These are phyloP conservation scores for Tetramorium bicarinatum DNA, from an alignment of 2,888 invertebrate species.

Conservation along the genomic window DNA sequence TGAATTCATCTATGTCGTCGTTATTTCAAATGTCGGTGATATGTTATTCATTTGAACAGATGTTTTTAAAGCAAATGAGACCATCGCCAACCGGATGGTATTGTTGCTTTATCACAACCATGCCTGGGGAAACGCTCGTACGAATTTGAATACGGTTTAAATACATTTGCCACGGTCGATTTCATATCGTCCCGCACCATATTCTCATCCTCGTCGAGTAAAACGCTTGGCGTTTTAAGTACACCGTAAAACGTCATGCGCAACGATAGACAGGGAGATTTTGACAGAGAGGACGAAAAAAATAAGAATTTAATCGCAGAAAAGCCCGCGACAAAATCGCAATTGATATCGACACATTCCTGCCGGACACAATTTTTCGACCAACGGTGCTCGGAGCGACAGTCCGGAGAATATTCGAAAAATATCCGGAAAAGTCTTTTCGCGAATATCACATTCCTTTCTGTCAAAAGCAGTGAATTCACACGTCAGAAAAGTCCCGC, in stretches of 20 bases:
- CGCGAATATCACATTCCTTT: constrained; percentile 9
- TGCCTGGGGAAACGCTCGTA: constrained; percentile 14
- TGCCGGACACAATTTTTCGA: constrained; percentile 19
- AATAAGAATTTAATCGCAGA: constrained; percentile 19
- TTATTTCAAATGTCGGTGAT: constrained; percentile 8
- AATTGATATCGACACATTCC: constrained; percentile 9
- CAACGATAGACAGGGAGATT: constrained; percentile 26
- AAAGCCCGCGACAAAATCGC: neutral
- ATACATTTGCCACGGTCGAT: constrained; percentile 9
- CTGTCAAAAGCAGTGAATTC: neutral
- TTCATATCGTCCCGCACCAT: constrained; percentile 44
- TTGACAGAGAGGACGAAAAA: constrained; percentile 30
- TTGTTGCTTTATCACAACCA: constrained; percentile 25
- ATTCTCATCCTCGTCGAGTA: constrained; percentile 65
- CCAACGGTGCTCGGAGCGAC: neutral
- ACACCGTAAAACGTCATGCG: constrained; percentile 44
- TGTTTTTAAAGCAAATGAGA: constrained; percentile 52
- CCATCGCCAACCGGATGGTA: neutral
- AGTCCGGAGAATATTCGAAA: neutral
- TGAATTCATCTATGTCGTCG: neutral
- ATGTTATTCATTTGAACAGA: constrained; percentile 50
- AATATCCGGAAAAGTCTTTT: neutral
- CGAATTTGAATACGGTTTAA: constrained; percentile 37
- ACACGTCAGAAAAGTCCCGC: neutral
- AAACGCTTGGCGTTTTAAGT: constrained; percentile 61